Evolutionary conservation across 2,888 invertebrate genomes (phyloP), one percentile per base, ranked within the genome.

Genomic region (Prosopocoilus inquinatus): DNA sequence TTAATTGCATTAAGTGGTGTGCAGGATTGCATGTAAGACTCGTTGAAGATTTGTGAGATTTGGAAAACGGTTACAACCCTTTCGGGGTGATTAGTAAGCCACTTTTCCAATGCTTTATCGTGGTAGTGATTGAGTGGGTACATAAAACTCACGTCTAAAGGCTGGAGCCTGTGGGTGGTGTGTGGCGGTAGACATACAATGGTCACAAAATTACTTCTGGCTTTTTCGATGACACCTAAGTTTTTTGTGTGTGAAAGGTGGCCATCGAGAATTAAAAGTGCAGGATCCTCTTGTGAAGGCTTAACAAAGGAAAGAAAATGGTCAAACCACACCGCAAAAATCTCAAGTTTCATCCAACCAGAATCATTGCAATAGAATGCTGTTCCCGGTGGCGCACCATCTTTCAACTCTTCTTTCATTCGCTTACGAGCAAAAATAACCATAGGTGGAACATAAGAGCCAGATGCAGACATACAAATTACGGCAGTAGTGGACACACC

Each of bases 381-480:
- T 9, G 50, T 50, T 38, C 46, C 55, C 11, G 2, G 13, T 38
- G 50, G 55, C 9, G 35, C 49, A 45, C 52, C 39, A 57, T 66
- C 67, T 53, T 67, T 56, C 41, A 70, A 54, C 46, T 69, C 64
- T 33, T 49, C 58, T 33, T 16, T 46, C 49, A 43, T 32, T 15
- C n/a, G 52, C 43, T 9, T 47, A 28, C 43, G 46, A 2, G 35
- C 50, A 34, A 58, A 60, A 55, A 68, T 58, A 13, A 73, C 53
- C 58, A 68, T 60, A 2, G 64, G 64, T n/a, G 67, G 61, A 66
- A 72, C 69, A 36, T 60, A 58, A 32, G 11, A 44, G 9, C 38
- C 50, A 51, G 12, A 11, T 9, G 50, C 47, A 35, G 50, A 57
- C 44, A 49, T 43, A 46, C 52, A 59, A 20, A 55, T 52, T 34